Percentiles rank a stretch among this genome's conserved stretches.
Evolutionary conservation across 2,113 vertebrate genomes (phyloP).

Genomic region (Dipodomys ordii): DNA sequence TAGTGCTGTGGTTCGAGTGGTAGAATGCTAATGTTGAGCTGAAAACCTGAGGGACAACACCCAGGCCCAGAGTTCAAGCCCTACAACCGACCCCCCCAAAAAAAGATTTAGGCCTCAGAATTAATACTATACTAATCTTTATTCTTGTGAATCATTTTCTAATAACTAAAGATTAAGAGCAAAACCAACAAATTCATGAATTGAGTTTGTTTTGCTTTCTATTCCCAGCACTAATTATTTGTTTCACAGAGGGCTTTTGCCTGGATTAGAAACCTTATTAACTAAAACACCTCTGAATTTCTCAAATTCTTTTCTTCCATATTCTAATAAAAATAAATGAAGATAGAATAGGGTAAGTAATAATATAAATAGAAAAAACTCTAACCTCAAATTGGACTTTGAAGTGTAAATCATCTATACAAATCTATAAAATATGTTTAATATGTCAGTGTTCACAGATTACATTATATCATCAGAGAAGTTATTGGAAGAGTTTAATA

Average conservation of each 20-base stretch:
- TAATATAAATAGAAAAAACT: conserved; percentile 7
- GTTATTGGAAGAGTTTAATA: conserved; percentile 54
- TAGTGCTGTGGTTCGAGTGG: too few relatives aligned
- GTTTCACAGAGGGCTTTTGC: conserved; percentile 28
- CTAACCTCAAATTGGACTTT: conserved; percentile 36
- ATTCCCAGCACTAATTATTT: conserved; percentile 40
- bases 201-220: conserved; percentile 57
- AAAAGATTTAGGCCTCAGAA: not conserved
- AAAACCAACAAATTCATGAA: conserved; percentile 48
- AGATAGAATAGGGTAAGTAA: conserved; percentile 48
- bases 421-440: conserved; percentile 25
- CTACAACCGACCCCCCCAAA: too few relatives aligned
- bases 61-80: too few relatives aligned
- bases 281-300: conserved; percentile 53
- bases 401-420: conserved; percentile 45
- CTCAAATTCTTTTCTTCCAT: conserved; percentile 45
- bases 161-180: conserved; percentile 22
- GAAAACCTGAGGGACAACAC: too few relatives aligned
- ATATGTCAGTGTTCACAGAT: conserved; percentile 35
- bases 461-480: conserved; percentile 51
- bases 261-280: conserved; percentile 31
- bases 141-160: conserved; percentile 39
- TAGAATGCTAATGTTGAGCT: too few relatives aligned
- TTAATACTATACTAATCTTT: not conserved
- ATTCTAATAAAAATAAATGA: conserved; percentile 34